Evolutionary conservation across 1,140 invertebrate genomes (phyloP).

Genomic region (Apocrypta bakeri): DNA sequence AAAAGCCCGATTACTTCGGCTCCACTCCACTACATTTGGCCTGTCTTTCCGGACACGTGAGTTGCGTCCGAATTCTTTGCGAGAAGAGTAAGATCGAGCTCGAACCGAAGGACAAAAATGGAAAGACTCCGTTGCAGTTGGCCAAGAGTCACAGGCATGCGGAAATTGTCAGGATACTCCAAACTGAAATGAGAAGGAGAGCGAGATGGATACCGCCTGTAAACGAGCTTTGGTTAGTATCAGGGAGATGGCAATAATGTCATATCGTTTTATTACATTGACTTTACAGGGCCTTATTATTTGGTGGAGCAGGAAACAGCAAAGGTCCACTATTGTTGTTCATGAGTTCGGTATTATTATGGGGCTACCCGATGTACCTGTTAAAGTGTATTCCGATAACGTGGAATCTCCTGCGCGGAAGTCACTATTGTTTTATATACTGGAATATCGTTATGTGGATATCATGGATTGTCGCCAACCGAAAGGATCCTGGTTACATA

Average conservation of each 20-base stretch:
- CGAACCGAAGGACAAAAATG: conserved; percentile 91
- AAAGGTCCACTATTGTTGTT: conserved; percentile 92
- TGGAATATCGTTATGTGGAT: conserved; percentile 95
- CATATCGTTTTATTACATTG: background rate
- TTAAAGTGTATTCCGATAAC: conserved; percentile 92
- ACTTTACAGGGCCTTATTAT: conserved; percentile 83
- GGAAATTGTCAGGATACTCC: conserved; percentile 87
- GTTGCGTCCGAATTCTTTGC: conserved; percentile 86
- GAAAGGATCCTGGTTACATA: conserved; percentile 91
- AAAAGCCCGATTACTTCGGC: conserved; percentile 93
- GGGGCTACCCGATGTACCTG: conserved; percentile 96
- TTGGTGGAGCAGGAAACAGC: conserved; percentile 91
- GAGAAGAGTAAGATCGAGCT: conserved; percentile 92
- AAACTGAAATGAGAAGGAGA: conserved; percentile 86
- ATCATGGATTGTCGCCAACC: conserved; percentile 91
- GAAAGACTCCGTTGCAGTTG: conserved; percentile 91
- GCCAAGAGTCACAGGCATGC: conserved; percentile 90
- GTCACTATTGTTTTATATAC: conserved; percentile 92
- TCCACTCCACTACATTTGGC: conserved; percentile 94
- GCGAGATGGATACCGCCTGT: conserved; percentile 89
- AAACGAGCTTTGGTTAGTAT: conserved; percentile 88
- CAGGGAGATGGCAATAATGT: background rate
- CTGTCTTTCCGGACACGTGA: conserved; percentile 90
- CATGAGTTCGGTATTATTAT: conserved; percentile 87
- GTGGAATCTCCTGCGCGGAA: conserved; percentile 88